Conservation (phyloP, 2,888 invertebrate genomes). For the Athrips mouffetella region DNA sequence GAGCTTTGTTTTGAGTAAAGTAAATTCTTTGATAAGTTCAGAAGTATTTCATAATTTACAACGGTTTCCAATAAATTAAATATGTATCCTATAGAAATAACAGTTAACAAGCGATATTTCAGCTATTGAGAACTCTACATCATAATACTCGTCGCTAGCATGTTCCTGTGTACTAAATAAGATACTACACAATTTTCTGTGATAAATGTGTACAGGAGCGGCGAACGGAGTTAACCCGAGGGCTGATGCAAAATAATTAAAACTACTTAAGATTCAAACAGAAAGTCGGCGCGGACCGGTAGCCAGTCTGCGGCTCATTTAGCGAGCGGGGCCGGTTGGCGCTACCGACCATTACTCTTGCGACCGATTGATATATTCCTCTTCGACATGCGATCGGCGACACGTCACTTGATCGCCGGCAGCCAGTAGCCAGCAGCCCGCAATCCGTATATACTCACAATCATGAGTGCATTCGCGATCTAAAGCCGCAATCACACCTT, state of each 20-base stretch:
- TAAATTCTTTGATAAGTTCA: too few relatives aligned
- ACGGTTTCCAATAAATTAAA: slow-evolving; percentile 23
- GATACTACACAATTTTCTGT: slow-evolving; percentile 39
- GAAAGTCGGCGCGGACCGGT: slow-evolving; percentile 57
- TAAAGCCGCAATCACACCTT: too few relatives aligned
- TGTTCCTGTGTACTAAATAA: slow-evolving; percentile 42
- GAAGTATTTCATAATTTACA: too few relatives aligned
- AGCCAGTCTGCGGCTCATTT: slow-evolving; percentile 65
- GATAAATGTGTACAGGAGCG: slow-evolving; percentile 57
- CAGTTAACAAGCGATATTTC: slow-evolving; percentile 37
- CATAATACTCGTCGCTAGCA: slow-evolving; percentile 44
- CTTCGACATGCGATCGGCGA: slow-evolving; percentile 72
- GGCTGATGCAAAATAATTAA: slow-evolving; percentile 72
- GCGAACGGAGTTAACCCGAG: slow-evolving; percentile 48
- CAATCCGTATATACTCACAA: slow-evolving; percentile 6
- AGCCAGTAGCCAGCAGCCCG: slow-evolving; percentile 26
- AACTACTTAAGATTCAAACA: slow-evolving; percentile 75
- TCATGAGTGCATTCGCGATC: not conserved
- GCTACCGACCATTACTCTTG: slow-evolving; percentile 59
- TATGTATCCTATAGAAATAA: slow-evolving; percentile 28
- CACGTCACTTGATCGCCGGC: slow-evolving; percentile 56
- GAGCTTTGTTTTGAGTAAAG: too few relatives aligned
- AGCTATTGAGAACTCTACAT: slow-evolving; percentile 42
- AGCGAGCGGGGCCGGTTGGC: slow-evolving; percentile 46
- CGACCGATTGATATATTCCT: slow-evolving; percentile 69